Percentiles rank a stretch among this genome's conserved stretches.
Conservation (phyloP, 2,113 vertebrate genomes). For the Bettongia penicillata region DNA sequence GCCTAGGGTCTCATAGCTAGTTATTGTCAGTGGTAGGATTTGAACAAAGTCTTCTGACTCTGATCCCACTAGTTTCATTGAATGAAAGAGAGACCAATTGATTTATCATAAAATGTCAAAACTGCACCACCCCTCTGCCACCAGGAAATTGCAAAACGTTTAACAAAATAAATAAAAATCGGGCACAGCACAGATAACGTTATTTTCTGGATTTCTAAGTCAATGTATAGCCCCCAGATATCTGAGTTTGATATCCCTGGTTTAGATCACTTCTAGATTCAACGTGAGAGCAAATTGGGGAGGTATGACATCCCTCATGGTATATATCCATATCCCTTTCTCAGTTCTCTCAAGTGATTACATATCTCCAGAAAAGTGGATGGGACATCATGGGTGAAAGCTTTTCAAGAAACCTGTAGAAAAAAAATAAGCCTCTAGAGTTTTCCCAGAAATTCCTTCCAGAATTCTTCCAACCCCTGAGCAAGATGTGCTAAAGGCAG, state of each 20-base stretch:
- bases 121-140: background rate
- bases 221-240: background rate
- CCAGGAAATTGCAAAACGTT: background rate
- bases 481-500: background rate
- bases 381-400: rapidly evolving
- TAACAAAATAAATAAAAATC: background rate
- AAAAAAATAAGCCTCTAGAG: background rate
- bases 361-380: constrained; percentile 11
- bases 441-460: background rate
- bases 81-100: background rate
- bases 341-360: background rate
- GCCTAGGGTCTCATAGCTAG: background rate
- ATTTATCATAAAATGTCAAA: background rate
- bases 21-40: background rate
- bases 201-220: background rate
- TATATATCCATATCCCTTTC: background rate
- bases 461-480: background rate
- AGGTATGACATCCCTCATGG: background rate
- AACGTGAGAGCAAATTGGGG: background rate
- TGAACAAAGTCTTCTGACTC: background rate
- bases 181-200: background rate
- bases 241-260: background rate
- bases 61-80: background rate
- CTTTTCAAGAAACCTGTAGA: background rate
- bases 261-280: background rate